These are phyloP conservation scores for Mobula birostris DNA, from an alignment of 2,113 vertebrate genomes.

Conservation along the genomic window DNA sequence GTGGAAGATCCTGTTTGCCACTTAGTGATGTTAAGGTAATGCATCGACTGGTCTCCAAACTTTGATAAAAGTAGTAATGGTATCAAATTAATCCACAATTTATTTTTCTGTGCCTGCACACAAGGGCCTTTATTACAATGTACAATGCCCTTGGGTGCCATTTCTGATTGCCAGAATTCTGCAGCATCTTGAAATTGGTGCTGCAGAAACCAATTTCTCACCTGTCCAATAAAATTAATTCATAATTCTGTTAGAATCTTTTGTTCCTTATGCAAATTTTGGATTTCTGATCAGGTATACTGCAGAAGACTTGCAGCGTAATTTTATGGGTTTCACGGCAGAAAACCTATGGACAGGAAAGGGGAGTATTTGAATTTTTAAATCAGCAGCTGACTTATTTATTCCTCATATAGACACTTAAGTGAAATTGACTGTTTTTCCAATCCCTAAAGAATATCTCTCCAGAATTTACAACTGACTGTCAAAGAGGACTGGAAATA, in stretches of 20 bases:
- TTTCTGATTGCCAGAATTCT: neutral
- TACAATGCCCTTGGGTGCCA: neutral
- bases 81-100: too few species aligned
- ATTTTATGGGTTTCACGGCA: neutral
- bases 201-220: neutral
- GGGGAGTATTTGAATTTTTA: neutral
- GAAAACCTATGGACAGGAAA: neutral
- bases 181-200: neutral
- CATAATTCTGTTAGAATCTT: neutral
- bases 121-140: neutral
- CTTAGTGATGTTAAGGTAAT: too few species aligned
- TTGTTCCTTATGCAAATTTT: neutral
- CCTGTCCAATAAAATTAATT: neutral
- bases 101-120: too few species aligned
- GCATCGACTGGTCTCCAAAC: too few species aligned
- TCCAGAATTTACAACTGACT: conserved; percentile 2
- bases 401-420: neutral
- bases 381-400: neutral
- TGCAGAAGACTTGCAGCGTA: neutral
- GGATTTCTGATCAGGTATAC: neutral
- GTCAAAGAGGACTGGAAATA: conserved; percentile 27
- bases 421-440: conserved; percentile 23
- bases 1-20: too few species aligned
- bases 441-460: conserved; percentile 28
- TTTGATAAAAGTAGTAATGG: neutral